phyloP scores from a whole-genome alignment of 2,888 invertebrate genomes.

The Norana najaformis region DNA sequence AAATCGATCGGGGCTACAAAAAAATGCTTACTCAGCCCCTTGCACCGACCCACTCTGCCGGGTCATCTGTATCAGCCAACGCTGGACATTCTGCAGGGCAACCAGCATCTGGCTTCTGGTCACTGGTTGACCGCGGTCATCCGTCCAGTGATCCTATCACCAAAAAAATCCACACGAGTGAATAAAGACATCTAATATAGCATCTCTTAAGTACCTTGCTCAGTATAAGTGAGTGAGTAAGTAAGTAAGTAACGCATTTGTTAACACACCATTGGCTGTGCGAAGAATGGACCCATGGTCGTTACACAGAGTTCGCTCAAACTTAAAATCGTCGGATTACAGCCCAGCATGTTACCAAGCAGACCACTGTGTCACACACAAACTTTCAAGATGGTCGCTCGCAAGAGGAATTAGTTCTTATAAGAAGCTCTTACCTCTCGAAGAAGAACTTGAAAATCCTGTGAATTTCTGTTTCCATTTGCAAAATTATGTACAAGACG shows the following conservation, averaged over 20 bases:
- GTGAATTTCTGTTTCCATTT: constrained; percentile 42
- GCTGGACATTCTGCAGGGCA: constrained; percentile 83
- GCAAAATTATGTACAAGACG: constrained; percentile 74
- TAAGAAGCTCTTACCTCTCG: constrained; percentile 54
- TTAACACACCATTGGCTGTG: too few relatives aligned
- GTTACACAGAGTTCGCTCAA: too few relatives aligned
- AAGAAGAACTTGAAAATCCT: constrained; percentile 42
- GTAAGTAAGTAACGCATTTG: too few relatives aligned
- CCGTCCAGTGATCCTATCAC: constrained; percentile 40
- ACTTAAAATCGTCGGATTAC: too few relatives aligned
- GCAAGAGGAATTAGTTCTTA: too few relatives aligned
- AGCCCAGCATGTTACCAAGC: too few relatives aligned
- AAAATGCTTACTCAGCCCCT: constrained; percentile 50
- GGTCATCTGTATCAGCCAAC: constrained; percentile 77
- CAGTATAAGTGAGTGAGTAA: too few relatives aligned
- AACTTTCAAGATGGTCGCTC: too few relatives aligned
- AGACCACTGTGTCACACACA: not conserved
- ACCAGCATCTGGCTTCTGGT: constrained; percentile 83
- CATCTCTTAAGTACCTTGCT: too few relatives aligned
- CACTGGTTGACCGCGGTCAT: constrained; percentile 62
- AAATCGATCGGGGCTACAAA: too few relatives aligned
- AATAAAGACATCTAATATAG: too few relatives aligned
- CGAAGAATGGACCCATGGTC: too few relatives aligned
- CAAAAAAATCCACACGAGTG: not conserved
- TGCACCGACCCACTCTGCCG: constrained; percentile 21